phyloP scores from a whole-genome alignment of 2,888 invertebrate species.

The Coleophora deauratella region DNA sequence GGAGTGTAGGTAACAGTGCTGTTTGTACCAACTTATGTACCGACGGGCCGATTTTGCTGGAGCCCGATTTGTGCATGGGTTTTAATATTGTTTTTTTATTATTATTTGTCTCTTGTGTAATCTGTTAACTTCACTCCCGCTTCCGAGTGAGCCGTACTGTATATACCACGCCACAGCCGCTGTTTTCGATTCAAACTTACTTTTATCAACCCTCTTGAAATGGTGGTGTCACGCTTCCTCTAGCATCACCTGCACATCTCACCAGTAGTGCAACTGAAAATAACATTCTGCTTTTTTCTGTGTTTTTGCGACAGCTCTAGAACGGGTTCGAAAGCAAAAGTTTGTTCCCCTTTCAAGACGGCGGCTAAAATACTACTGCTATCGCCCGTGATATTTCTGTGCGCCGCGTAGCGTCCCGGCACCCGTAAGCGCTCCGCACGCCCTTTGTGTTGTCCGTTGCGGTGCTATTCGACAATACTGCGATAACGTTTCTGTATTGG shows the following conservation, averaged over 20 bases:
- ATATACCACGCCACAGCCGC: constrained; percentile 33
- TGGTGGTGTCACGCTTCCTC: constrained; percentile 50
- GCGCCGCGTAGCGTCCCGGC: constrained; percentile 74
- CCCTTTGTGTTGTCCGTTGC: constrained; percentile 43
- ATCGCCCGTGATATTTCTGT: constrained; percentile 85
- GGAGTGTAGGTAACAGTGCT: constrained; percentile 31
- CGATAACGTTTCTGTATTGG: too few species aligned
- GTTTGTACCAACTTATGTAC: constrained; percentile 29
- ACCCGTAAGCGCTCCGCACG: constrained; percentile 68
- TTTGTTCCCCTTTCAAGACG: constrained; percentile 83
- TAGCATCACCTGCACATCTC: constrained; percentile 30
- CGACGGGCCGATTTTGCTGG: constrained; percentile 46
- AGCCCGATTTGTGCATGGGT: constrained; percentile 65
- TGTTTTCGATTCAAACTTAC: constrained; percentile 34
- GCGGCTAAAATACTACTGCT: constrained; percentile 83
- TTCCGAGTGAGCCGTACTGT: constrained; percentile 33
- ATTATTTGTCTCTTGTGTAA: constrained; percentile 7
- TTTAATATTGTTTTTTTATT: constrained; percentile 31
- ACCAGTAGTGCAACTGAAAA: constrained; percentile 26
- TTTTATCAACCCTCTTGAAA: constrained; percentile 74
- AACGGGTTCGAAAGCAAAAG: constrained; percentile 77
- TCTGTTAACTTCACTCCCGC: constrained; percentile 25
- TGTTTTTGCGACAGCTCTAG: constrained; percentile 72
- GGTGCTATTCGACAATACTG: not conserved
- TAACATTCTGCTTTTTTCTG: constrained; percentile 59